These are phyloP conservation scores for Phalacrocorax carbo DNA, from an alignment of 2,113 vertebrate genomes.

Conservation along the genomic window DNA sequence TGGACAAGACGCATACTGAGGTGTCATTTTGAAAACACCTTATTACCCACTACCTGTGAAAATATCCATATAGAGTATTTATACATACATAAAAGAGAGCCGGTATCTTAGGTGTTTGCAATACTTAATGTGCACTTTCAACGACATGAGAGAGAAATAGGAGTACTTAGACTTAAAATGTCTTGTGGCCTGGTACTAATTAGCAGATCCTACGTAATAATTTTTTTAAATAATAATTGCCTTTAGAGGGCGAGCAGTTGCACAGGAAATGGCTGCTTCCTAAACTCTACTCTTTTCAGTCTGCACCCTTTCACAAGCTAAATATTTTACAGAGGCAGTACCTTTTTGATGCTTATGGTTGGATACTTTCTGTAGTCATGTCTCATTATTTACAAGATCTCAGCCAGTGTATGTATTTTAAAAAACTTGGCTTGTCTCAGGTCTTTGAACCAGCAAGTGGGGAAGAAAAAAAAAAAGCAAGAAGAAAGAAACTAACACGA, in stretches of 20 bases:
- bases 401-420: background rate
- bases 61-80: background rate
- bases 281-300: background rate
- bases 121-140: background rate
- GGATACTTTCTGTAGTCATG: background rate
- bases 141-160: rapidly evolving
- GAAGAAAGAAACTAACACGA: rapidly evolving
- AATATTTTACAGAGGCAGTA: constrained; percentile 5
- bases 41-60: background rate
- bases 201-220: background rate
- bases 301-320: background rate
- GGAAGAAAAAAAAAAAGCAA: background rate
- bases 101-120: background rate
- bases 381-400: background rate
- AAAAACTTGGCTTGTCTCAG: background rate
- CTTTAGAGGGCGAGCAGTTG: background rate
- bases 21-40: background rate
- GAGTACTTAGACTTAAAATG: no score
- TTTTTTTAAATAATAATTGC: background rate
- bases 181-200: no score
- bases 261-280: background rate
- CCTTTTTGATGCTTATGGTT: background rate
- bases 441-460: background rate
- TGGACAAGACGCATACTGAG: background rate
- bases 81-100: background rate